Percentiles rank a stretch among this genome's conserved stretches.
These are phyloP conservation scores for Buathra laborator DNA, from an alignment of 2,888 invertebrate genomes.

Conservation along the genomic window DNA sequence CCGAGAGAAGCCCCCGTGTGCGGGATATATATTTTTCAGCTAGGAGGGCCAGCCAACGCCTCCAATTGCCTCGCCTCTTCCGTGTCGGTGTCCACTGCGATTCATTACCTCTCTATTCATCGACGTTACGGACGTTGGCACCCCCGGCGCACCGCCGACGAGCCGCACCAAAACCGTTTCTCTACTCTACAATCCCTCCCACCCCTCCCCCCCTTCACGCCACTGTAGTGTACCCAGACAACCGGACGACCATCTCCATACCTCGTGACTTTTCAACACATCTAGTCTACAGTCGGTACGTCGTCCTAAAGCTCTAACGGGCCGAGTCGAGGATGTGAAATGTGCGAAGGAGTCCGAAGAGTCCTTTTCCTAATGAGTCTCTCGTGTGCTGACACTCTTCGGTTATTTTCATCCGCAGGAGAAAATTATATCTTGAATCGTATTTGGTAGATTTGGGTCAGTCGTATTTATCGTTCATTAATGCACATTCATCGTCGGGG, in stretches of 20 bases:
- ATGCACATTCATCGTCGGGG: no score
- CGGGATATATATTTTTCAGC: conserved; percentile 79
- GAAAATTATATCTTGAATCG: background rate
- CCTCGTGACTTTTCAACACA: conserved; percentile 32
- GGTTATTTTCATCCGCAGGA: background rate
- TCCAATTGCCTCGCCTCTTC: conserved; percentile 84
- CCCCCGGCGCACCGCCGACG: conserved; percentile 66
- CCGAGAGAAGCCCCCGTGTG: conserved; percentile 48
- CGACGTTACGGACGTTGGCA: conserved; percentile 80
- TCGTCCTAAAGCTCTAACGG: background rate
- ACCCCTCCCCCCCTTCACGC: conserved; percentile 32
- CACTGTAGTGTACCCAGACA: conserved; percentile 37
- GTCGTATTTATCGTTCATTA: no score
- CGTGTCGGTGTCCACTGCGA: conserved; percentile 84
- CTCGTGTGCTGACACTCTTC: background rate
- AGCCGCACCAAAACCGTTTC: conserved; percentile 67
- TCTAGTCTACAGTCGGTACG: conserved; percentile 2
- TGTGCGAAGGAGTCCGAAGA: background rate
- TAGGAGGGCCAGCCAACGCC: conserved; percentile 77
- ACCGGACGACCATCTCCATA: conserved; percentile 38
- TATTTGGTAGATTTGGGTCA: background rate
- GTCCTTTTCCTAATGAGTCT: conserved; percentile 12
- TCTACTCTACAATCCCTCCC: conserved; percentile 44
- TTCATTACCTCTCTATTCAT: conserved; percentile 85
- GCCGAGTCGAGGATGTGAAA: background rate